A percentile compares a stretch with the other conserved stretches of the same genome.
Conservation (phyloP, 2,113 vertebrate species). For the Lasiurus borealis region DNA sequence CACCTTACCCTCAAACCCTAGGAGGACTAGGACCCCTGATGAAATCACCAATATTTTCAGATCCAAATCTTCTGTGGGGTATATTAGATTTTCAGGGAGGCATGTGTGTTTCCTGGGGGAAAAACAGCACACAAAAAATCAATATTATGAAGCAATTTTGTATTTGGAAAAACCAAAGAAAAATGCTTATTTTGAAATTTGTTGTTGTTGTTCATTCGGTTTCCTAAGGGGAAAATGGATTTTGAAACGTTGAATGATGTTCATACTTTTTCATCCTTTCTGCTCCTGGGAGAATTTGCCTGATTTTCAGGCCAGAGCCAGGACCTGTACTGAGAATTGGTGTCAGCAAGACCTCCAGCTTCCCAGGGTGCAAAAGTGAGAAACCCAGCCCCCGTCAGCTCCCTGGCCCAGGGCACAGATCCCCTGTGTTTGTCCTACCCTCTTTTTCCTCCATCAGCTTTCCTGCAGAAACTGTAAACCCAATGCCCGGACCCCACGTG, state of each 20-base stretch:
- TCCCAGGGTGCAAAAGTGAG: neutral
- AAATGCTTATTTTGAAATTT: conserved; percentile 40
- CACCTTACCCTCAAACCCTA: accelerated
- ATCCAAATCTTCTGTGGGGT: neutral
- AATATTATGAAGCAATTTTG: neutral
- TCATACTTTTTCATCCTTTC: neutral
- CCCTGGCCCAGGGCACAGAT: neutral
- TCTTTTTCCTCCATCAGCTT: neutral
- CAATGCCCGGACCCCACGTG: neutral
- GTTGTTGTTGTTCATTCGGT: neutral
- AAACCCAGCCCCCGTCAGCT: neutral
- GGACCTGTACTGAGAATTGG: neutral
- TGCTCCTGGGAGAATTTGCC: neutral
- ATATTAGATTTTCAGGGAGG: neutral
- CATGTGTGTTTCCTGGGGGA: neutral
- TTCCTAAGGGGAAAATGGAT: neutral
- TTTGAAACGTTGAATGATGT: neutral
- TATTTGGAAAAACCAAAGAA: conserved; percentile 30
- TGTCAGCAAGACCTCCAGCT: neutral
- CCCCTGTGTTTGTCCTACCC: neutral
- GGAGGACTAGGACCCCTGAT: neutral
- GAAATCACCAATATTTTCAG: neutral
- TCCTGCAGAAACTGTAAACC: neutral
- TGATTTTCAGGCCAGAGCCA: neutral
- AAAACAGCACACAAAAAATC: neutral